Evolutionary conservation across 2,797 vertebrate species (phyloP), one percentile per base, ranked within the genome.

Genomic region (Aeoliscus strigatus): DNA sequence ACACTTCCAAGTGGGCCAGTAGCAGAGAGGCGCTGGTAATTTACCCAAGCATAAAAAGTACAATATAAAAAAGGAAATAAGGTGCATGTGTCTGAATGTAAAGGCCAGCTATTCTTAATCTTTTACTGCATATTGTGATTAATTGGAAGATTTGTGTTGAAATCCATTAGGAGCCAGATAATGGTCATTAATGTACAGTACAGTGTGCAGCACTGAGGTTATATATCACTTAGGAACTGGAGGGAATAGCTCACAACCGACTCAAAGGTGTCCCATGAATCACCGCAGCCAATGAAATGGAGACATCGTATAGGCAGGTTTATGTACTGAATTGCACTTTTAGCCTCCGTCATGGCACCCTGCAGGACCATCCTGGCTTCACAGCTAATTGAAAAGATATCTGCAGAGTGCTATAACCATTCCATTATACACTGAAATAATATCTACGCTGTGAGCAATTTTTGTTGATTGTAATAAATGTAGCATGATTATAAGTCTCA

Each of bases 361-460:
- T 63, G 62, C 73, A 65, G 61, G 60, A 74, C 59, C 37, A 25
- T 66, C 62, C 36, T 66, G 23, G 23, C 66, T 77, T 79, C 70
- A 71, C 66, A 75, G 71, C 68, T 80, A 80, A 79, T 80, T 83
- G 62, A 72, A 77, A 75, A 64, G 51, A 71, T 60, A 59, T 74
- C 56, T 79, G 59, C 62, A 50, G 74, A 75, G 69, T 53, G 44
- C 48, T 60, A 72, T 77, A 80, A 67, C 62, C 53, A 48, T 68
- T 75, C 62, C 51, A 46, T 66, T 75, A 66, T 60, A 53, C 63
- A 51, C 67, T 48, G 60, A 43, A 63, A 41, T 29, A 43, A 73
- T 49, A 27, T 43, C 47, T 58, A 34, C 5, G 14, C 43, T 14
- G 45, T 51, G 18, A 58, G 57, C 54, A 35, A 29, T 55, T 46